Evolutionary conservation across 2,113 vertebrate genomes (phyloP), one percentile per base, ranked within the genome.

Genomic region (Centropus bengalensis): DNA sequence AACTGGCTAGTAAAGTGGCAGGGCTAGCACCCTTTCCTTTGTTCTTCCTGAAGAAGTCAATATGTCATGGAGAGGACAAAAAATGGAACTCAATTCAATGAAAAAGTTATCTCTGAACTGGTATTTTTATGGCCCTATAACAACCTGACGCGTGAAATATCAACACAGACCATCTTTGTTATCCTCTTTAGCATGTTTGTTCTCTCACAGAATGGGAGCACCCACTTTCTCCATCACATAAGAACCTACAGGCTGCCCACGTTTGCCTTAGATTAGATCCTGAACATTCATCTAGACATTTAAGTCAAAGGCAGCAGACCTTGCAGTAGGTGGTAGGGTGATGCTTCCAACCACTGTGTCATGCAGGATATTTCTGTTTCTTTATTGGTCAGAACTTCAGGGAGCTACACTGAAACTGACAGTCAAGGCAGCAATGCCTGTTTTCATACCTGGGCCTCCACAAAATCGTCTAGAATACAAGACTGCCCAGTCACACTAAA

Each of bases 381-480:
- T 67, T 18, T 1, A 1, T 27, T 20, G 51, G 60, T 14, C 12
- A 1, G 0, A 52, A 17, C 19, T 44, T 32, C 10, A 66, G 28
- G 13, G n/a, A 73, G 24, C 10, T 24, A 27, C 12, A 27, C 13
- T 30, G 24, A 14, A 86, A 42, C 8, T 24, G 54, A 13, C 12
- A 40, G 23, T 15, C 14, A 26, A 75, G 42, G 9, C 58, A 86
- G 27, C 23, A 16, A 26, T 10, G 10, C 24, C 42, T 33, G 28
- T 33, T 84, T 67, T 42, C 30, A 36, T 45, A 67, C 12, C 26
- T 27, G 22, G 5, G 15, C 78, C 26, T 40, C n/a, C 75, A 79
- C 3, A 12, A 13, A 3, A 78, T 4, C 16, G 38, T 32, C n/a
- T 20, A 47, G n/a, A 64, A n/a, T 2, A 24, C 19, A 55, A 13